Evolutionary conservation across 1,140 invertebrate genomes (phyloP).

Genomic region (Pogonus chalceus): DNA sequence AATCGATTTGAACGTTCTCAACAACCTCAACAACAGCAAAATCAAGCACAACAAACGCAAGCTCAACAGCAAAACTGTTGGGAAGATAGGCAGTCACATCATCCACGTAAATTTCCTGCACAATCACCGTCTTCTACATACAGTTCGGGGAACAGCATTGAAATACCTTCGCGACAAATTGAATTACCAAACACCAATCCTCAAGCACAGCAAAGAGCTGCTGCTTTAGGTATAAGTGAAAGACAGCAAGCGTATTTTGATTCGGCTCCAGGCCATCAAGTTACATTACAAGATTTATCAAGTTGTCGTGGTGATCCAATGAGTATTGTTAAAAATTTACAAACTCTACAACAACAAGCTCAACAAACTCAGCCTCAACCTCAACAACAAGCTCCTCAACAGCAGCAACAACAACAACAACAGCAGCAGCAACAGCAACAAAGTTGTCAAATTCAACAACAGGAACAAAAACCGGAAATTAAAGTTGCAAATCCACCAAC

Average conservation of each 20-base stretch:
- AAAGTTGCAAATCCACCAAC: not conserved
- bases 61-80: constrained; percentile 37
- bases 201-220: constrained; percentile 13
- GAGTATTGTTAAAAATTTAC: constrained; percentile 63
- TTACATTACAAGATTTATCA: constrained; percentile 56
- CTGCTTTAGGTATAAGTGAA: constrained; percentile 17
- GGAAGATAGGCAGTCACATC: constrained; percentile 33
- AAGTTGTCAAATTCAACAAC: constrained; percentile 8
- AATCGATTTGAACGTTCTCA: constrained; percentile 47
- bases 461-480: not conserved
- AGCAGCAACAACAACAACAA: constrained; percentile 10
- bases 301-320: constrained; percentile 62
- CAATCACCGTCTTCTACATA: constrained; percentile 8
- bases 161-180: constrained; percentile 16
- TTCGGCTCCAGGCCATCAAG: constrained; percentile 36
- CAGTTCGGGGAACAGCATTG: constrained; percentile 14
- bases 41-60: constrained; percentile 35
- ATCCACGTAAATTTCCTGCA: constrained; percentile 5
- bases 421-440: not conserved
- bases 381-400: constrained; percentile 15
- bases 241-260: constrained; percentile 46
- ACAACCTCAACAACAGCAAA: constrained; percentile 31
- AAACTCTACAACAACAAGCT: constrained; percentile 45
- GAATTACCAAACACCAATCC: constrained; percentile 17
- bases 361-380: constrained; percentile 26